phyloP scores from a whole-genome alignment of 2,113 vertebrate species.

The Neotoma lepida region DNA sequence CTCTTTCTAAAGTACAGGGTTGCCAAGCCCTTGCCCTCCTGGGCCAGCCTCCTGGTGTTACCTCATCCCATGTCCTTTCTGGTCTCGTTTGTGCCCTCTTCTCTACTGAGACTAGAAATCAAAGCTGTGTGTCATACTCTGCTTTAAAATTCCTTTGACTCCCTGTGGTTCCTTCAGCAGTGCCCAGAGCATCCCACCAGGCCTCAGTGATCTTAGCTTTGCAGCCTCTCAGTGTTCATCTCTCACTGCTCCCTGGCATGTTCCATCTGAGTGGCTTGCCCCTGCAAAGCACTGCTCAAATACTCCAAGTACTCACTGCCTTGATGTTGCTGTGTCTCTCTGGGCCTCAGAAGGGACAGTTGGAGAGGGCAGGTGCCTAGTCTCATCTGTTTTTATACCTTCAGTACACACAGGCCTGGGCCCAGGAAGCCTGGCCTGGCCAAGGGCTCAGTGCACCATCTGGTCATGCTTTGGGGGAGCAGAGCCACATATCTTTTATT shows the following conservation, averaged over 20 bases:
- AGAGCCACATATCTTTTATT: neutral
- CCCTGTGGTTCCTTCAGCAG: neutral
- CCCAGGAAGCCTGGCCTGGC: neutral
- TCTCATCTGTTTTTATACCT: neutral
- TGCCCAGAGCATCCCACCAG: neutral
- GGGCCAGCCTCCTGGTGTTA: neutral
- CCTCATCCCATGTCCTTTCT: neutral
- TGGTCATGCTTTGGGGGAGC: neutral
- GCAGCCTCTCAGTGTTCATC: neutral
- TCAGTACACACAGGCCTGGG: neutral
- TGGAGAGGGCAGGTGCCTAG: neutral
- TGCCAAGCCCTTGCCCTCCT: neutral
- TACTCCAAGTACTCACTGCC: neutral
- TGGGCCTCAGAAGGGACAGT: neutral
- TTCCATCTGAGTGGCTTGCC: neutral
- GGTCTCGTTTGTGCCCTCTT: neutral
- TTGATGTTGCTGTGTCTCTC: neutral
- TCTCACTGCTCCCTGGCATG: neutral
- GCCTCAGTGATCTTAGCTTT: neutral
- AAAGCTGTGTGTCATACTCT: neutral
- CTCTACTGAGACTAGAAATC: neutral
- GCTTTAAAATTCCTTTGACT: slow-evolving; percentile 4
- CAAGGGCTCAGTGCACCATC: neutral
- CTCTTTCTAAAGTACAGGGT: neutral
- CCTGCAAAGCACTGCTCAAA: neutral